Conservation (phyloP, 2,888 invertebrate genomes). For the Acleris holmiana region DNA sequence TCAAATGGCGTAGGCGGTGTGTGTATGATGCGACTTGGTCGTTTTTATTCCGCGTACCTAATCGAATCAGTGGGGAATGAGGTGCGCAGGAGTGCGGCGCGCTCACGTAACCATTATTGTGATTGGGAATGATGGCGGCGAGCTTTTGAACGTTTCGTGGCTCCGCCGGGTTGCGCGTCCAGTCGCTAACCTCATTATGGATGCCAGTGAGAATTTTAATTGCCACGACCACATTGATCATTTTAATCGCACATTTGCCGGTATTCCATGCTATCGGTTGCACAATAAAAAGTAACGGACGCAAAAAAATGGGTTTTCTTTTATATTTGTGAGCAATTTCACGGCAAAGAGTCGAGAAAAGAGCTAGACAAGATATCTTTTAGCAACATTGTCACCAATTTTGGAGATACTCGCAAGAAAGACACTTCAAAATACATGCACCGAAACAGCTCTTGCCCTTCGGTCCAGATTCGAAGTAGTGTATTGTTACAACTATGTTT, state of each 20-base stretch:
- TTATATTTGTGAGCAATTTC: too few species aligned
- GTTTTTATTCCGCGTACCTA: constrained; percentile 36
- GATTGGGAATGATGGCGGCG: constrained; percentile 33
- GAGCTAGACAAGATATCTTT: too few species aligned
- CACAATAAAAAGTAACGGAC: too few species aligned
- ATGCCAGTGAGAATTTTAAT: constrained; percentile 54
- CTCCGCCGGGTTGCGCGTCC: constrained; percentile 26
- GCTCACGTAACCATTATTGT: constrained; percentile 34
- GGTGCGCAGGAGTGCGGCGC: constrained; percentile 23
- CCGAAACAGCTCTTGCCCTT: too few species aligned
- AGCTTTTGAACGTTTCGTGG: constrained; percentile 33
- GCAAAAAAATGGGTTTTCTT: too few species aligned
- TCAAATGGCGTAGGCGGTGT: constrained; percentile 23
- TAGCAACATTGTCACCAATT: too few species aligned
- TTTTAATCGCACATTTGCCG: neutral
- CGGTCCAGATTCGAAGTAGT: too few species aligned
- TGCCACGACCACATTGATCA: constrained; percentile 29
- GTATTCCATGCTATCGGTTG: neutral
- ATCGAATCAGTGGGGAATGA: constrained; percentile 35
- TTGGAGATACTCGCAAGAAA: too few species aligned
- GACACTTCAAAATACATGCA: too few species aligned
- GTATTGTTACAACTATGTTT: too few species aligned
- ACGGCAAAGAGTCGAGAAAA: too few species aligned
- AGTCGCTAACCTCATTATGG: constrained; percentile 59
- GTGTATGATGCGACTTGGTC: constrained; percentile 22